phyloP scores from a whole-genome alignment of 2,797 vertebrate genomes.

The Neopelma chrysocephalum region DNA sequence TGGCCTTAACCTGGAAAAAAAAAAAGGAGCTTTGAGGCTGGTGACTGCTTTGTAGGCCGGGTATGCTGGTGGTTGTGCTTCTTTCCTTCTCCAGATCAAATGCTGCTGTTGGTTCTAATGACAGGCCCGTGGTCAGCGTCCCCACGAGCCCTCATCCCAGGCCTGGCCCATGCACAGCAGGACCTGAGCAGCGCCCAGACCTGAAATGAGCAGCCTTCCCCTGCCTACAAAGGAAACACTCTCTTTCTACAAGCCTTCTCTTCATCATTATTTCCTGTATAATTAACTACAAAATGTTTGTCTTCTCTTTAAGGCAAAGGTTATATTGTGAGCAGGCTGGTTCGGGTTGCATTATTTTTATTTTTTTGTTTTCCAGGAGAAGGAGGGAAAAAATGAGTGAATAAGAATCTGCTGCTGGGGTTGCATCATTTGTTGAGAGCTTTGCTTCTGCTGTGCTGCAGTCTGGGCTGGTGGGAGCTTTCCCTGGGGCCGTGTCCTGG shows the following conservation, averaged over 20 bases:
- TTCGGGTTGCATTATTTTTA: neutral
- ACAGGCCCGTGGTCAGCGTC: neutral
- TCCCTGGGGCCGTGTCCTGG: neutral
- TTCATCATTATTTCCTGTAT: slow-evolving; percentile 17
- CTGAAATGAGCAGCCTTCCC: neutral
- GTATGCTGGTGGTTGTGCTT: neutral
- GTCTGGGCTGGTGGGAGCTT: neutral
- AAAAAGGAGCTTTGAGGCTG: neutral
- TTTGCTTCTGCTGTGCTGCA: neutral
- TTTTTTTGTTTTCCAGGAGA: neutral
- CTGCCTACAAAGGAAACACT: neutral
- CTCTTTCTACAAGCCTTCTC: neutral
- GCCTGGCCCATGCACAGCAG: neutral
- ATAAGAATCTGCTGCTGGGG: neutral
- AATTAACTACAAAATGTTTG: slow-evolving; percentile 9
- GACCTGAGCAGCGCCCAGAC: neutral
- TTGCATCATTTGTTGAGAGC: slow-evolving; percentile 36
- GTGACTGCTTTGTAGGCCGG: slow-evolving; percentile 21
- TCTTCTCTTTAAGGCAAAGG: slow-evolving; percentile 18
- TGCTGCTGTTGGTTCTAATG: slow-evolving; percentile 3
- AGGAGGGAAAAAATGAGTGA: neutral
- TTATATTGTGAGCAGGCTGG: slow-evolving; percentile 12
- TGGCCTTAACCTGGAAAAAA: slow-evolving; percentile 19
- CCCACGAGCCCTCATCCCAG: neutral
- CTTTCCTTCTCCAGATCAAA: slow-evolving; percentile 16